A percentile compares a stretch with the other conserved stretches of the same genome.
phyloP scores from a whole-genome alignment of 2,797 vertebrate species.

The Harpagifer antarcticus region DNA sequence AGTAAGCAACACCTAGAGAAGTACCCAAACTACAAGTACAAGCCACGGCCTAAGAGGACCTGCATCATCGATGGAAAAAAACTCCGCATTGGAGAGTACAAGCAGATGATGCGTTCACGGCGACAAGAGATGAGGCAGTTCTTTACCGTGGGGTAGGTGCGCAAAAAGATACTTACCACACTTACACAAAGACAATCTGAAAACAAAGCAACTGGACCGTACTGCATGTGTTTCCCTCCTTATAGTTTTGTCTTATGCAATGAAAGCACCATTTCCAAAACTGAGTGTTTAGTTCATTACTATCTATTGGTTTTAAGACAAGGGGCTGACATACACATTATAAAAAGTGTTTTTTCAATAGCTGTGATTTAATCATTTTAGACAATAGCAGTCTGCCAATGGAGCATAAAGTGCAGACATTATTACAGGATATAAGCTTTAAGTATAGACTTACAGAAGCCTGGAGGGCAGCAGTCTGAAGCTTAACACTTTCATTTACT shows the following conservation, averaged over 20 bases:
- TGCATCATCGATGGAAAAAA: conserved; percentile 99
- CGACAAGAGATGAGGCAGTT: conserved; percentile 99
- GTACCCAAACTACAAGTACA: conserved; percentile 99
- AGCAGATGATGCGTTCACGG: conserved; percentile 99
- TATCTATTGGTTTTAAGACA: conserved; percentile 31
- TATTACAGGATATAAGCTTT: conserved; percentile 78
- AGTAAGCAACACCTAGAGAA: conserved; percentile 99
- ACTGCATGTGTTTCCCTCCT: not conserved
- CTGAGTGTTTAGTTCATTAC: conserved; percentile 16
- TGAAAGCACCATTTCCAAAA: conserved; percentile 30
- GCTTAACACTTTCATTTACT: conserved; percentile 82
- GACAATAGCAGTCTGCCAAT: conserved; percentile 72
- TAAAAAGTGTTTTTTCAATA: conserved; percentile 53
- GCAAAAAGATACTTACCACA: conserved; percentile 33
- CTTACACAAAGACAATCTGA: conserved; percentile 10
- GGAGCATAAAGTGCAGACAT: conserved; percentile 70
- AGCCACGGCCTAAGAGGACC: conserved; percentile 98
- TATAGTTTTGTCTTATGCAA: conserved; percentile 6
- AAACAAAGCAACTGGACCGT: conserved; percentile 8
- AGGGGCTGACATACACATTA: conserved; percentile 25
- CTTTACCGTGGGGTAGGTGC: conserved; percentile 96
- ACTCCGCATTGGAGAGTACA: conserved; percentile 98
- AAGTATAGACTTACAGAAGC: conserved; percentile 77
- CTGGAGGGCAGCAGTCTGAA: conserved; percentile 73
- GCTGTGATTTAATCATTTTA: conserved; percentile 73